Base-by-base conservation (phyloP, 2,797 vertebrate species). In the Sebastes diploproa region DNA sequence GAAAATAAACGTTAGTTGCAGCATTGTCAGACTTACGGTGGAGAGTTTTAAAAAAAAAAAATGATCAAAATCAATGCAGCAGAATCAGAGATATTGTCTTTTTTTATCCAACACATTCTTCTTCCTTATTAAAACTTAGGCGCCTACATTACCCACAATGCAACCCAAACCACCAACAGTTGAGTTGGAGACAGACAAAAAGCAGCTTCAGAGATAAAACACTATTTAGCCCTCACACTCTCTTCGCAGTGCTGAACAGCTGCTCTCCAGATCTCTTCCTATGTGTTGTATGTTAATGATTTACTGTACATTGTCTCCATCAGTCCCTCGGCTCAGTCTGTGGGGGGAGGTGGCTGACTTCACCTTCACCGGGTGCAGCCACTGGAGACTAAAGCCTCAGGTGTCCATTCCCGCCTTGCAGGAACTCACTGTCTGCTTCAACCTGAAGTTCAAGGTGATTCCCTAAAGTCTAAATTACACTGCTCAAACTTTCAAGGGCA, bases 401-500 rank as follows among this genome's bases (percentile, higher is more conserved):
- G 66, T 88, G 13, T 67, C 18, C 34, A 83, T 96, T 13, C 95
- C 95, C 0, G 27, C 78, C 7, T 75, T 96, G 75, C 66, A 88
- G 6, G 90, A 95, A 46, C 42, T 96, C 81, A 96, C 94, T 0
- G 83, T 93, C 32, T 96, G 96, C 77, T 63, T 96, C 27, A 86
- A 88, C 42, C 22, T 96, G 7, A 89, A 91, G 72, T 75, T 81
- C 5, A 32, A 89, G 86, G 92, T 62, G 7, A 65, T 7, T 54
- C 23, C 20, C 29, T 38, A 38, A 38, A 25, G 25, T 36, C 23
- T 6, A 9, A 52, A 13, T 62, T 36, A 13, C 4, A 30, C 5
- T 27, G 32, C 8, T 12, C 5, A 9, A 20, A 32, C 36, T 8
- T 46, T 62, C 8, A 32, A 14, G 14, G 1, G 8, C 4, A 38